phyloP scores from a whole-genome alignment of 2,888 invertebrate species.

The Dryobota labecula region DNA sequence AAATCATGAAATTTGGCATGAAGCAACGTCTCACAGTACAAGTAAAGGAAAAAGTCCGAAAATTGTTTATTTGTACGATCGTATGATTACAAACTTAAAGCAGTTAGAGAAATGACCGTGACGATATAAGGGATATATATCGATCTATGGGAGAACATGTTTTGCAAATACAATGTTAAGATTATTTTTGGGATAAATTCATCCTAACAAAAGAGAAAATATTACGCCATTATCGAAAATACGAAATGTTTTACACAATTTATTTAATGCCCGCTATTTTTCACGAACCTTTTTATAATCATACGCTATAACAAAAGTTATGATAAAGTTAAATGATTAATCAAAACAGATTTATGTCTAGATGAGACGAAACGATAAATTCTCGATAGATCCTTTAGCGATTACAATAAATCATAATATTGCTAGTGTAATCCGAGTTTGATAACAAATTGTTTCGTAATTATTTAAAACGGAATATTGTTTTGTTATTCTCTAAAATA shows the following conservation, averaged over 20 bases:
- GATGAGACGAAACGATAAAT: constrained; percentile 46
- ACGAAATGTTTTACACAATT: constrained; percentile 25
- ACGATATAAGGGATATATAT: too few relatives aligned
- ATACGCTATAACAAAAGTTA: constrained; percentile 26
- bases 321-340: constrained; percentile 55
- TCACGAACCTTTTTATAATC: constrained; percentile 33
- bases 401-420: constrained; percentile 55
- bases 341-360: constrained; percentile 48
- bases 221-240: constrained; percentile 11
- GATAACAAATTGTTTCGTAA: constrained; percentile 30
- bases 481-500: not conserved
- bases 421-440: constrained; percentile 42
- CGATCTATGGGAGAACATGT: too few relatives aligned
- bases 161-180: too few relatives aligned
- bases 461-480: constrained; percentile 16
- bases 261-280: constrained; percentile 37
- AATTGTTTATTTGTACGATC: too few relatives aligned
- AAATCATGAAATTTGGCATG: too few relatives aligned
- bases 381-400: constrained; percentile 42
- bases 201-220: too few relatives aligned
- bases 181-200: too few relatives aligned
- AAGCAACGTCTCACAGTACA: too few relatives aligned
- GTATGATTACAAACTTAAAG: too few relatives aligned
- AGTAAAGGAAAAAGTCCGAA: too few relatives aligned
- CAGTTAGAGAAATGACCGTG: too few relatives aligned